Evolutionary conservation across 2,888 invertebrate species (phyloP).

Genomic region (Artemia sp.): DNA sequence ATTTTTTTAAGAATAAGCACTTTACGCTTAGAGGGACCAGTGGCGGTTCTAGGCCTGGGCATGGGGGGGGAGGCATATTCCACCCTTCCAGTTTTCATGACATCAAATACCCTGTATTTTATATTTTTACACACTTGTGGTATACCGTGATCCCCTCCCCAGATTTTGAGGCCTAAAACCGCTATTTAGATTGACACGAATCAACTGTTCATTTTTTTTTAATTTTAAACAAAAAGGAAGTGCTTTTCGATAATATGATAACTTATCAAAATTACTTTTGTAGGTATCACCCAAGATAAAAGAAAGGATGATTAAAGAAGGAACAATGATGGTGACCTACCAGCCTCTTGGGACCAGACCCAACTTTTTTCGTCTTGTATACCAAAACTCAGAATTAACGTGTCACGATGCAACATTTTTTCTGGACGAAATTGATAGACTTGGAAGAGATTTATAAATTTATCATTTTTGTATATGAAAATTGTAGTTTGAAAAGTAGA

Average conservation of each 20-base stretch:
- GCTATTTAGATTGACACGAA: too few relatives aligned
- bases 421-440: conserved; percentile 64
- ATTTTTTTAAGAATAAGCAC: too few relatives aligned
- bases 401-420: conserved; percentile 69
- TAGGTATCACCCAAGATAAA: conserved; percentile 79
- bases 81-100: too few relatives aligned
- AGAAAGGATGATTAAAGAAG: conserved; percentile 83
- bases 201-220: too few relatives aligned
- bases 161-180: too few relatives aligned
- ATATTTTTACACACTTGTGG: too few relatives aligned
- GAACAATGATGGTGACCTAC: conserved; percentile 90
- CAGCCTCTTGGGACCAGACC: conserved; percentile 68
- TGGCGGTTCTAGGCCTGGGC: too few relatives aligned
- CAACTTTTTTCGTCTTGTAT: conserved; percentile 86
- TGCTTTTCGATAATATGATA: neutral
- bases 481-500: neutral
- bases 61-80: too few relatives aligned
- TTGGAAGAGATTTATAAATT: conserved; percentile 50
- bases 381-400: conserved; percentile 73
- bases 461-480: conserved; percentile 7
- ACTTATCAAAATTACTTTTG: conserved; percentile 21
- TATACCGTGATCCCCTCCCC: too few relatives aligned
- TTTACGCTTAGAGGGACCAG: too few relatives aligned
- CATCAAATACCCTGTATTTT: too few relatives aligned
- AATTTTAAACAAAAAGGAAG: too few relatives aligned